Evolutionary conservation across 1,140 invertebrate species (phyloP), one percentile per base, ranked within the genome.

Genomic region (Zaprionus lachaisei): DNA sequence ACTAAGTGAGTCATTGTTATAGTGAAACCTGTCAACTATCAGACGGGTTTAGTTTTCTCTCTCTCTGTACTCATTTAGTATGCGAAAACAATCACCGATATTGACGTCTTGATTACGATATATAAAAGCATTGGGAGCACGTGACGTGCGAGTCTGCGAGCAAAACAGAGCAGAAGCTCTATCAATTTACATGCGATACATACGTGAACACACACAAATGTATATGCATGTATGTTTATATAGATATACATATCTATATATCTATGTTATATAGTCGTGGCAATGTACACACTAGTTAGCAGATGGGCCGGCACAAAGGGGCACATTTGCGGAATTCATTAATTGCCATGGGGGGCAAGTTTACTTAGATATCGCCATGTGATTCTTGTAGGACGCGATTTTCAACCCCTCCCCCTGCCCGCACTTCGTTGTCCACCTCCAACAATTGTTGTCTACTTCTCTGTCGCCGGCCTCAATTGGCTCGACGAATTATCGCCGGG

Each of bases 401-500:
- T 55, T 55, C 24, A 11, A 55, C 41, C 60, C 37, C 54, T 54
- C 24, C n/a, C 58, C 37, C 26, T 20, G 17, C 37, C 22, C 12
- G n/a, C n/a, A 5, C 24, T 26, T 26, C 24, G 5, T 5, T 7
- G 28, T 31, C 7, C 28, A 41, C 41, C n/a, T 7, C n/a, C 5
- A 34, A 34, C 9, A 11, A 34, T 34, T 34, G 31, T 9, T 37
- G 38, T 22, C 56, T 67, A 41, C 20, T 31, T 57, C 60, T 64
- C 60, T 67, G 55, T 74, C 5, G 14, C 9, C 28, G 7, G 41
- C 56, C 47, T 80, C 74, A 84, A 89, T 87, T 89, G 85, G 63
- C 47, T 37, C 60, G 56, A 56, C 75, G 79, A 84, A 90, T 89
- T 89, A 90, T 81, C 81, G 63, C 28, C 34, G 47, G 41, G 62